Conservation (phyloP, 2,888 invertebrate genomes). For the Spisula subtruncata region DNA sequence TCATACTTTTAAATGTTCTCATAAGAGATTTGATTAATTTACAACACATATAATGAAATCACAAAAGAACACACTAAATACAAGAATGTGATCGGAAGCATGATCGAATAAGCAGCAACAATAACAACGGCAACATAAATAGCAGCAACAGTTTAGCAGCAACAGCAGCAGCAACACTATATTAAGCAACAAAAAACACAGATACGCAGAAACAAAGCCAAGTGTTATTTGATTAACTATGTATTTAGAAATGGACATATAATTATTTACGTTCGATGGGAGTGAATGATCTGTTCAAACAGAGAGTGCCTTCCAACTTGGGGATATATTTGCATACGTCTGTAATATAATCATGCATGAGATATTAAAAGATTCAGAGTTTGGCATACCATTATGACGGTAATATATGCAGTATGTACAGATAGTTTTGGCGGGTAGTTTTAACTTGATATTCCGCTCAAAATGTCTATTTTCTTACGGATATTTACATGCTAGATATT, state of each 20-base stretch:
- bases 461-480: not conserved
- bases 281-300: conserved; percentile 34
- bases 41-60: no score
- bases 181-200: no score
- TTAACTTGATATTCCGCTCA: not conserved
- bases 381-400: not conserved
- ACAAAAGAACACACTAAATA: not conserved
- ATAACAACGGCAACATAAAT: no score
- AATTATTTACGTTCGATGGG: conserved; percentile 32
- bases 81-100: not conserved
- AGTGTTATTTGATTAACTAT: no score
- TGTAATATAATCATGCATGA: conserved; percentile 38
- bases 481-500: no score
- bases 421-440: not conserved
- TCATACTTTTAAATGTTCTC: no score
- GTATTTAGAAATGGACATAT: not conserved
- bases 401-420: not conserved
- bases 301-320: conserved; percentile 37
- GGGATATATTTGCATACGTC: conserved; percentile 27
- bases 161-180: no score
- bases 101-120: no score
- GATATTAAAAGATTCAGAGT: not conserved
- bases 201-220: no score
- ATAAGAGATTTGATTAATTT: no score
- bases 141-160: no score